These are phyloP conservation scores for Sus cebifrons DNA, from an alignment of 2,797 vertebrate genomes.

Conservation along the genomic window DNA sequence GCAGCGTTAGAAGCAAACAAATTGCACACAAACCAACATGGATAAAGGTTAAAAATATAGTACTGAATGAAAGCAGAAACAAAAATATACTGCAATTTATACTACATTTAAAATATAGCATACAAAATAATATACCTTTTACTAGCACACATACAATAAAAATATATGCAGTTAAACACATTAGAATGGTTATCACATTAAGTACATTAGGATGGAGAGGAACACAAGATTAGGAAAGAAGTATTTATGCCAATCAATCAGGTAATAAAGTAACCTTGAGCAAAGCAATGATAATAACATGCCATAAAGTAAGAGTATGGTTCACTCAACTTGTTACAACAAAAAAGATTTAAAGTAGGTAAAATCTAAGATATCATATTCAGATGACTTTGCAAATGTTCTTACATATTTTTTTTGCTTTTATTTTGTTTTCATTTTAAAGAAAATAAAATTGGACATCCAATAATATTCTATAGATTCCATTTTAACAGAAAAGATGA, in stretches of 20 bases:
- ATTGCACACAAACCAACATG: background rate
- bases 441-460: background rate
- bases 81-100: background rate
- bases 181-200: background rate
- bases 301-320: background rate
- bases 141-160: background rate
- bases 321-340: background rate
- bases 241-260: background rate
- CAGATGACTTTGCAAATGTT: background rate
- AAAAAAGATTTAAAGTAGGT: background rate
- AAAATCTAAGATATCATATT: background rate
- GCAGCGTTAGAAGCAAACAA: background rate
- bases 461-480: background rate
- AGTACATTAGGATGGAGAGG: background rate
- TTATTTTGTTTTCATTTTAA: constrained; percentile 45
- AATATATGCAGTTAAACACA: background rate
- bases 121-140: background rate
- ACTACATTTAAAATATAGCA: background rate
- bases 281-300: background rate
- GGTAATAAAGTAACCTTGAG: background rate
- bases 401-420: background rate
- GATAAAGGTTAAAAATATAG: background rate
- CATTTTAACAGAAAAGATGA: background rate
- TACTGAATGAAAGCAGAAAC: background rate
- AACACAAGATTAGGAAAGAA: background rate